Evolutionary conservation across 1,140 invertebrate species (phyloP).

Genomic region (Drosophila pallidifrons): DNA sequence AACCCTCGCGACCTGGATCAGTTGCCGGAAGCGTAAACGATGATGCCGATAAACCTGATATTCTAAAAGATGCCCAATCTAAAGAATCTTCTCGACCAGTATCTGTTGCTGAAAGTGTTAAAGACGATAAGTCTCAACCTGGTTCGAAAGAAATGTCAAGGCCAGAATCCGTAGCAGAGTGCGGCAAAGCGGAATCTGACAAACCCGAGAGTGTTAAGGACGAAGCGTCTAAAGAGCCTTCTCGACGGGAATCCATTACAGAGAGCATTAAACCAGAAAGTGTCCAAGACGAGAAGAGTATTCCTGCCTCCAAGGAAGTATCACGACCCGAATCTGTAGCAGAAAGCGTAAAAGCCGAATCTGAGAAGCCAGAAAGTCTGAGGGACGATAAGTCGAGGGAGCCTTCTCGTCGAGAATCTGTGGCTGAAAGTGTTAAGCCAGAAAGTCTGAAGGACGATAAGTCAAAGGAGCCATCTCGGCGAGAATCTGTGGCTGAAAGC

Average conservation of each 20-base stretch:
- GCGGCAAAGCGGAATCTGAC: constrained; percentile 37
- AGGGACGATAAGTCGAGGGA: no score
- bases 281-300: constrained; percentile 21
- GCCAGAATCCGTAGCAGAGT: constrained; percentile 45
- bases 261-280: constrained; percentile 25
- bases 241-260: constrained; percentile 44
- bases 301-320: constrained; percentile 15
- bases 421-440: constrained; percentile 22
- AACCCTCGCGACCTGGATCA: constrained; percentile 43
- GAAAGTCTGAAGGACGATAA: constrained; percentile 14
- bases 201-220: constrained; percentile 21
- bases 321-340: constrained; percentile 47
- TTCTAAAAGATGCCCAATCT: constrained; percentile 27
- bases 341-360: constrained; percentile 23
- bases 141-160: constrained; percentile 38
- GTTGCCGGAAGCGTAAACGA: constrained; percentile 31
- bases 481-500: constrained; percentile 44
- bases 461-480: constrained; percentile 49
- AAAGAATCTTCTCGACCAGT: constrained; percentile 14
- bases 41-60: constrained; percentile 1
- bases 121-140: constrained; percentile 3
- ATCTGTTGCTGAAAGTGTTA: constrained; percentile 17
- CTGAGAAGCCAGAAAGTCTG: neutral
- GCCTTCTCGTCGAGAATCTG: constrained; percentile 9
- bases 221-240: constrained; percentile 28